Conservation (phyloP, 2,888 invertebrate species). For the Rotaria socialis region DNA sequence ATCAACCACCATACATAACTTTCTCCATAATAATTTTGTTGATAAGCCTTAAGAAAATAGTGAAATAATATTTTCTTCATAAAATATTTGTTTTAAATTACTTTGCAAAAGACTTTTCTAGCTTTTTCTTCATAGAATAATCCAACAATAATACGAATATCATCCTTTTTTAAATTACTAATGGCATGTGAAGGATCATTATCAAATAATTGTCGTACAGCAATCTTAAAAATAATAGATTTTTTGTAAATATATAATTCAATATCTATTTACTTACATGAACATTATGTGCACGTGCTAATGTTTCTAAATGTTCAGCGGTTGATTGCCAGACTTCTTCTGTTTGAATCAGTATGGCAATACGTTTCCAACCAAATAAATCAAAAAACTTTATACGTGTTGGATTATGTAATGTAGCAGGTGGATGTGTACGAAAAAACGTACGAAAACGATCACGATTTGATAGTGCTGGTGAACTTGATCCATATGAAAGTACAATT, state of each 20-base stretch:
- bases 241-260: background rate
- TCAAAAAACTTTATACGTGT: constrained; percentile 91
- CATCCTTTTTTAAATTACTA: constrained; percentile 81
- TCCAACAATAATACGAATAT: constrained; percentile 94
- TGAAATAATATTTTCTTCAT: constrained; percentile 39
- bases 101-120: constrained; percentile 87
- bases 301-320: constrained; percentile 46
- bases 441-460: constrained; percentile 94
- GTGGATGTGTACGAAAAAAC: constrained; percentile 95
- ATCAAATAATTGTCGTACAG: constrained; percentile 89
- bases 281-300: constrained; percentile 50
- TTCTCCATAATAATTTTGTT: constrained; percentile 84
- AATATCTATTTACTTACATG: background rate
- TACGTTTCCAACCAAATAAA: constrained; percentile 91
- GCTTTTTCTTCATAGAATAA: constrained; percentile 97
- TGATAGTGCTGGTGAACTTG: constrained; percentile 93
- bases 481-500: constrained; percentile 95
- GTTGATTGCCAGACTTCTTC: constrained; percentile 79
- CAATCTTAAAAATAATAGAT: constrained; percentile 68
- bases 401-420: constrained; percentile 96
- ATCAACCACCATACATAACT: constrained; percentile 99
- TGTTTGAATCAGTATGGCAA: constrained; percentile 93
- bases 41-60: constrained; percentile 65
- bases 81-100: constrained; percentile 57
- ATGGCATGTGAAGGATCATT: constrained; percentile 95